Base-by-base conservation (phyloP, 2,888 invertebrate genomes). In the Criorhina ranunculi region DNA sequence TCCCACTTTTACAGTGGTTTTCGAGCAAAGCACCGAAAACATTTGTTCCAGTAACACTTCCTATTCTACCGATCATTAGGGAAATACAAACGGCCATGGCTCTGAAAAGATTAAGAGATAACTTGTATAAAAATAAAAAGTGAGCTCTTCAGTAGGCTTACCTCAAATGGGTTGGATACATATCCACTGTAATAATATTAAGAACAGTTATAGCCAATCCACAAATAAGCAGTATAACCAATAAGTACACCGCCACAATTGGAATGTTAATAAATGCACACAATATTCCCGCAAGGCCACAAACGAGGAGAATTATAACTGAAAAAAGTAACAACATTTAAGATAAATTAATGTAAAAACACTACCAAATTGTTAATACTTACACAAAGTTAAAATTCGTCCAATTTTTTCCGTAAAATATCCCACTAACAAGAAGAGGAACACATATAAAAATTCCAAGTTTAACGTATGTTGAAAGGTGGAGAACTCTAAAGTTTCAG, bases 71-170 rank as follows among this genome's bases (percentile, higher is more conserved):
- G 49, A 86, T 42, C 88, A 89, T 88, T 24, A 88, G 76, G 5
- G 87, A 88, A 59, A 88, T 88, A 31, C 88, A 88, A 64, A 88
- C 87, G 8, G 88, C 88, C 88, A 89, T 89, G 0, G 87, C 88
- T 83, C 88, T 88, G 64, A 37, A 87, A 86, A 73, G 2, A 85
- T 57, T 87, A 92, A 46, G 5, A 33, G 19, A 5, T 5, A 51
- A 49, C 46, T 40, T 35, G 12, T 24, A 17, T 11, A 17, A 4
- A 35, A 17, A 55, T 15, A 11, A 8, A 53, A 33, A 19, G 51
- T 11, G 17, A n/a, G n/a, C 4, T n/a, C n/a, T n/a, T 11, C n/a
- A 37, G 35, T 42, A 12, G 15, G n/a, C 5, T 1, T 70, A 85
- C 85, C 85, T 80, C 40, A 85, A 69, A 51, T 80, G 59, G 9